A percentile compares a stretch with the other conserved stretches of the same genome.
Conservation (phyloP, 2,888 invertebrate genomes). For the Agrypnus murinus region DNA sequence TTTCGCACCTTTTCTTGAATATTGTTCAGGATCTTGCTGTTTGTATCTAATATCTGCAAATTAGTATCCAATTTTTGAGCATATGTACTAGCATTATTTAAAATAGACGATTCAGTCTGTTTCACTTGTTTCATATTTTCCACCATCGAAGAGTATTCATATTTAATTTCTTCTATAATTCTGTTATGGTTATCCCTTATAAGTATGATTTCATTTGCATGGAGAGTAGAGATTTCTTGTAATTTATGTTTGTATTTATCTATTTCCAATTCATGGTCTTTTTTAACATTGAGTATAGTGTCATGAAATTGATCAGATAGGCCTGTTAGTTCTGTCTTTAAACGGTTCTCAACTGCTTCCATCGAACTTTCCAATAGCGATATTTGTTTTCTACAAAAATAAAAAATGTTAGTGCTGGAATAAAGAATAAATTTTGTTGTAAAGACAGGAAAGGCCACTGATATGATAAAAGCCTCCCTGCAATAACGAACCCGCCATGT, state of each 20-base stretch:
- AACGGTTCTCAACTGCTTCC: conserved; percentile 75
- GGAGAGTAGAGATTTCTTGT: conserved; percentile 61
- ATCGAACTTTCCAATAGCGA: conserved; percentile 75
- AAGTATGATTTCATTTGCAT: conserved; percentile 68
- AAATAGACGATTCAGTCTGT: conserved; percentile 72
- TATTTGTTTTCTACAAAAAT: conserved; percentile 73
- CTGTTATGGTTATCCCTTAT: conserved; percentile 74
- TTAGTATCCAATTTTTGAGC: conserved; percentile 73
- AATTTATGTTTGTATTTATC: conserved; percentile 65
- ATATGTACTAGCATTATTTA: conserved; percentile 73
- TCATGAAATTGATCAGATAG: conserved; percentile 72
- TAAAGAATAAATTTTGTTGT: no score
- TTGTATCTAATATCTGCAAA: conserved; percentile 72
- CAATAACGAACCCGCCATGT: no score
- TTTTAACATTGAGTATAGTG: conserved; percentile 68
- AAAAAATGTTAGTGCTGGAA: no score
- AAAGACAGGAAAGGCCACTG: no score
- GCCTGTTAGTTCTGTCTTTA: conserved; percentile 76
- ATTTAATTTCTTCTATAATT: conserved; percentile 73
- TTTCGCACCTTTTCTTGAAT: conserved; percentile 72
- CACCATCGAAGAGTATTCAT: conserved; percentile 73
- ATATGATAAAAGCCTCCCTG: no score
- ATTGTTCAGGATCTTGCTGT: conserved; percentile 70
- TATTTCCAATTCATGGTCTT: conserved; percentile 63
- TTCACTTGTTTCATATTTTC: conserved; percentile 76